These are phyloP conservation scores for Plebejus argus DNA, from an alignment of 2,888 invertebrate genomes.

Conservation along the genomic window DNA sequence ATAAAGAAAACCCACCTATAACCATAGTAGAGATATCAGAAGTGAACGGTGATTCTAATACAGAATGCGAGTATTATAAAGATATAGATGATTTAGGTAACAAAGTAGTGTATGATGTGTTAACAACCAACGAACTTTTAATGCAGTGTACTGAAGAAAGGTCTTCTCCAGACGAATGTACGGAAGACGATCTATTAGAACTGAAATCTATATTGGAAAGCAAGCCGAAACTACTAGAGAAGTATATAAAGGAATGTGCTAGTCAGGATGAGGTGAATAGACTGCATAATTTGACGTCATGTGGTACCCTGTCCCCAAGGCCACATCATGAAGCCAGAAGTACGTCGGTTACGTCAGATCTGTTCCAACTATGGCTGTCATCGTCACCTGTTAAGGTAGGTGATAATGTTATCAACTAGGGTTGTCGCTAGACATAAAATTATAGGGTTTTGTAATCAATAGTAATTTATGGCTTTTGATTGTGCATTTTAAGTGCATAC, in stretches of 20 bases:
- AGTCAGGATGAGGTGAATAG: conserved; percentile 83
- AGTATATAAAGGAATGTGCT: conserved; percentile 89
- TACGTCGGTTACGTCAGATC: conserved; percentile 90
- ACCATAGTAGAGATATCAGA: conserved; percentile 73
- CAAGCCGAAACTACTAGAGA: conserved; percentile 86
- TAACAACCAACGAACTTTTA: conserved; percentile 62
- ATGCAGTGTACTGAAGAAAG: conserved; percentile 65
- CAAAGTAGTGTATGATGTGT: conserved; percentile 67
- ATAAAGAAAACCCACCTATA: conserved; percentile 73
- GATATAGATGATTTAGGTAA: conserved; percentile 60
- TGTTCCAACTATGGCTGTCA: conserved; percentile 92
- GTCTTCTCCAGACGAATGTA: conserved; percentile 65
- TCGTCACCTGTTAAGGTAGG: conserved; percentile 87
- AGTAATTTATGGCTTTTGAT: too few relatives aligned
- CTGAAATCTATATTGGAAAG: conserved; percentile 63
- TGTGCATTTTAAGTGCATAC: too few relatives aligned
- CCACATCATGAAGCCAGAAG: conserved; percentile 80
- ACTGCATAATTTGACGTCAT: conserved; percentile 80
- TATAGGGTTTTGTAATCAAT: too few relatives aligned
- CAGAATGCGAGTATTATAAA: conserved; percentile 60
- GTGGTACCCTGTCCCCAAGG: conserved; percentile 72
- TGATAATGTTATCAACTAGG: conserved; percentile 41
- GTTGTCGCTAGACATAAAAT: neutral
- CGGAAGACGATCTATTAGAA: conserved; percentile 69
- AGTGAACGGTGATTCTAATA: conserved; percentile 72